phyloP scores from a whole-genome alignment of 2,888 invertebrate genomes.

The Eilema caniola region DNA sequence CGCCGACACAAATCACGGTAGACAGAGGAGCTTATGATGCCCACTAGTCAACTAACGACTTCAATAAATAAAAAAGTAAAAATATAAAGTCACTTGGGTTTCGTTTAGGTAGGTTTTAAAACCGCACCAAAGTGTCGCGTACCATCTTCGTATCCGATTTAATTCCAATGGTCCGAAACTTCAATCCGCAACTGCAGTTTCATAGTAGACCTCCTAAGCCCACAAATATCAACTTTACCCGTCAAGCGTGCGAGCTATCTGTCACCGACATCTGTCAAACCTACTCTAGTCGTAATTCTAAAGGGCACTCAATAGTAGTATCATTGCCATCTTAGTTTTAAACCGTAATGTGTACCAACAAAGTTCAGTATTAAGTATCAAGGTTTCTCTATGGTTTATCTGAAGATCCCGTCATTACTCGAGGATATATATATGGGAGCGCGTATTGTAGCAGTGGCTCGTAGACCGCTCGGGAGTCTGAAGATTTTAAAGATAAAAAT shows the following conservation, averaged over 20 bases:
- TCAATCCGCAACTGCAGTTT: too few relatives aligned
- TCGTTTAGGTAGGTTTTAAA: too few relatives aligned
- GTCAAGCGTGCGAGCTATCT: slow-evolving; percentile 21
- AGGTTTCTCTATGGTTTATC: not conserved
- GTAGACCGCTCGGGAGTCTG: not conserved
- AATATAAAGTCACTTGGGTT: too few relatives aligned
- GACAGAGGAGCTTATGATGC: too few relatives aligned
- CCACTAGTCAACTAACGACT: too few relatives aligned
- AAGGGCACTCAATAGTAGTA: not conserved
- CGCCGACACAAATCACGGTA: too few relatives aligned
- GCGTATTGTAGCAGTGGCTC: not conserved
- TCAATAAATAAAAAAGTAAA: too few relatives aligned
- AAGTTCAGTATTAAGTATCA: not conserved
- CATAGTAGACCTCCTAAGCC: not conserved
- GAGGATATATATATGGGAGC: not conserved
- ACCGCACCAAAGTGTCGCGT: too few relatives aligned
- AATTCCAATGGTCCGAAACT: too few relatives aligned
- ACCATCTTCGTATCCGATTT: too few relatives aligned
- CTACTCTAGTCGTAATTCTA: slow-evolving; percentile 19
- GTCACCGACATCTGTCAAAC: slow-evolving; percentile 33
- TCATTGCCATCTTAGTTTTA: not conserved
- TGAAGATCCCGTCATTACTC: not conserved
- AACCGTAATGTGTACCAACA: not conserved
- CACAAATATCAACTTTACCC: slow-evolving; percentile 8
- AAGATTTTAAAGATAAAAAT: slow-evolving; percentile 9